Evolutionary conservation across 2,888 invertebrate species (phyloP).

Genomic region (Baronia brevicornis): DNA sequence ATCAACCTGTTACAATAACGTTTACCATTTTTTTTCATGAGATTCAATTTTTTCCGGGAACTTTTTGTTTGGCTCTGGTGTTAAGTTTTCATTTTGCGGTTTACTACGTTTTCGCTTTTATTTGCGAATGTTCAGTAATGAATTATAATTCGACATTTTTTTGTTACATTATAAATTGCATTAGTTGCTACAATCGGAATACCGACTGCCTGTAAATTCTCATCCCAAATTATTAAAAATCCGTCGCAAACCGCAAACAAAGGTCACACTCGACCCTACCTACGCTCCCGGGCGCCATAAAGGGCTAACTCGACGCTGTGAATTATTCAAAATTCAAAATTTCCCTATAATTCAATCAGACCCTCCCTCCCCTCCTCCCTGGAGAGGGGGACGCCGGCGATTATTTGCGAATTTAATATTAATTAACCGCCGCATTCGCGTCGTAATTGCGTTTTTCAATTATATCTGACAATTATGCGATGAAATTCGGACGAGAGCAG

Average conservation of each 20-base stretch:
- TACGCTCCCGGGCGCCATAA: constrained; percentile 38
- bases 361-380: constrained; percentile 41
- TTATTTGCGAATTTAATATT: constrained; percentile 77
- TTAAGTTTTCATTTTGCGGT: too few species aligned
- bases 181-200: too few species aligned
- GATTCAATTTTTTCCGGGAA: too few species aligned
- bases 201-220: constrained; percentile 2
- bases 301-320: constrained; percentile 60
- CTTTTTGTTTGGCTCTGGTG: too few species aligned
- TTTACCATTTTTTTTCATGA: too few species aligned
- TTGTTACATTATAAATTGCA: too few species aligned
- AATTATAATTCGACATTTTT: too few species aligned
- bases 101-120: too few species aligned
- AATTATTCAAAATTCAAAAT: constrained; percentile 74
- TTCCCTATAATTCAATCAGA: constrained; percentile 72
- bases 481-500: constrained; percentile 59
- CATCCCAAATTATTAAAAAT: constrained; percentile 7
- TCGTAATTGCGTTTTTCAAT: constrained; percentile 74
- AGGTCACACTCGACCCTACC: constrained; percentile 17
- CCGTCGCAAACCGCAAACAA: constrained; percentile 13
- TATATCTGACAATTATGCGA: constrained; percentile 71
- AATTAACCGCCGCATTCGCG: constrained; percentile 68
- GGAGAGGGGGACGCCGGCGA: constrained; percentile 49
- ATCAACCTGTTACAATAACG: too few species aligned
- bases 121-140: too few species aligned